Base-by-base conservation (phyloP, 2,888 invertebrate species). In the Micropterix aruncella region DNA sequence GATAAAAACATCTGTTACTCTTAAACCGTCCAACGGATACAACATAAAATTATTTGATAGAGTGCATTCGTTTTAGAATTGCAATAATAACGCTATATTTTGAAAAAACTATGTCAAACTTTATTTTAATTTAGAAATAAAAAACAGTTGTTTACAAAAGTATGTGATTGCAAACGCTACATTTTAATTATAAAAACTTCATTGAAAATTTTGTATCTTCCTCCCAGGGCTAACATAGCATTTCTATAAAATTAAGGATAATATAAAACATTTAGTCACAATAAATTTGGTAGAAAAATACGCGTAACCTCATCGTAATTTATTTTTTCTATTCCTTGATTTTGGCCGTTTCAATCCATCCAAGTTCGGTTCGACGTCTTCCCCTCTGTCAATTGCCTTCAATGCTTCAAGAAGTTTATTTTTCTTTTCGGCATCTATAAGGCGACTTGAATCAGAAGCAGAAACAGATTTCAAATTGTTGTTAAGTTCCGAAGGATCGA, bases 381-480 rank as follows among this genome's bases (percentile, higher is more conserved):
- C 63, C 3, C 63, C 65, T 49, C 73, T 65, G 54, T 80, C 80
- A 48, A 80, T 80, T 16, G 76, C 77, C 53, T 75, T 75, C 47
- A 80, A 64, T 2, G 77, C 74, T 12, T 77, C 79, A 43, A 80
- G 60, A 38, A 80, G 57, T 53, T 77, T 75, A 41, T 66, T 66
- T 54, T 78, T 79, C 45, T 71, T 70, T 37, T 65, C 60, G 44
- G 12, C 27, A 12, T 47, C 44, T 18, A 47, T 60, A 51, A 52
- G 52, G 53, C 48, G 43, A 37, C 52, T 48, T 19, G 46, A 44
- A 27, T 49, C 51, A 5, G 43, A 46, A 12, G 45, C 42, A 37
- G 45, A 43, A 41, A 45, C 45, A 42, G 46, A 60, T 54, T 68
- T 64, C 41, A 69, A 66, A 48, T 69, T 68, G 50, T 69, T 66